Evolutionary conservation across 2,888 invertebrate species (phyloP), one percentile per base, ranked within the genome.

Genomic region (Heliconius sara): DNA sequence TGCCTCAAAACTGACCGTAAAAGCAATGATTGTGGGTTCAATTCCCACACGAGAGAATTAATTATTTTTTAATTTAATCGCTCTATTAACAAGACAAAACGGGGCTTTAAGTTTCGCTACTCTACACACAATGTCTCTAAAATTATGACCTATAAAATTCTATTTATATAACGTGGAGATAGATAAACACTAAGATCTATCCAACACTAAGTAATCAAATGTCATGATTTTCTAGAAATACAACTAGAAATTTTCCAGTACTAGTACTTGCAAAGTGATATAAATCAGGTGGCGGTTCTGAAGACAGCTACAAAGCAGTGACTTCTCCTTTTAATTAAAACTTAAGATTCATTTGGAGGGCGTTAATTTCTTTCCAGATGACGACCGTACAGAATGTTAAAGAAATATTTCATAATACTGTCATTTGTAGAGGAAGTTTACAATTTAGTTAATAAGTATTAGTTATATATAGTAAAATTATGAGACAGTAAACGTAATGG

Each of bases 311-410:
- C 70, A 70, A 63, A 47, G 68, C 71, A 67, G 68, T 16, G 76
- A 72, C 74, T 78, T 70, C 80, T 78, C 81, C 79, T 80, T 91
- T 92, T 92, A 92, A 92, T 92, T 92, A 92, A 92, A 92, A 91
- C 88, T 90, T 88, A 85, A 88, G 88, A 91, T 90, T 90, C 91
- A 91, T 91, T 88, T 86, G 83, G 82, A 83, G 84, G 81, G 80
- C 85, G 85, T 85, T 90, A 87, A 90, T 89, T 89, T 89, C 88
- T 87, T 85, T 85, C 85, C 86, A 88, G 87, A 88, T 88, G 88
- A 86, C 86, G 86, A 65, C 78, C 73, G 72, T 76, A 79, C 43
- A 70, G 79, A 79, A 79, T 77, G 81, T 81, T 79, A 74, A 75
- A 80, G 79, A 79, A 83, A 83, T 83, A 80, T 82, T 82, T 83